These are phyloP conservation scores for Bombus sibiricus DNA, from an alignment of 1,140 invertebrate genomes.

Conservation along the genomic window DNA sequence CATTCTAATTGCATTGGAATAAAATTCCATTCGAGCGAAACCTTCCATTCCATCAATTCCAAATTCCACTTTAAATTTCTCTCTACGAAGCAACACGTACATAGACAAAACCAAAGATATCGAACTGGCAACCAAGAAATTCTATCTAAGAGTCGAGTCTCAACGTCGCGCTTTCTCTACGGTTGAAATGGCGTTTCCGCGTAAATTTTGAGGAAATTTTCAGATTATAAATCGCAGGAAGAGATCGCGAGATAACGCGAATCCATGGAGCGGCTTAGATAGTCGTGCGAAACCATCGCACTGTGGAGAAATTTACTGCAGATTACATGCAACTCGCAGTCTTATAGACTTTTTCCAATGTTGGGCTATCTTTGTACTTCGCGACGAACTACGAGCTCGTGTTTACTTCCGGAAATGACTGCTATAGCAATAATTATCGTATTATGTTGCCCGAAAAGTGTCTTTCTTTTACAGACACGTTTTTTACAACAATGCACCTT, in stretches of 20 bases:
- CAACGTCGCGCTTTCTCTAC: not conserved
- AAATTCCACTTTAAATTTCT: not conserved
- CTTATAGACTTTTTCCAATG: constrained; percentile 21
- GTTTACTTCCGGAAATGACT: not conserved
- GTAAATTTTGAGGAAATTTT: not conserved
- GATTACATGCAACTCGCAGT: constrained; percentile 33
- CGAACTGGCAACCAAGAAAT: not conserved
- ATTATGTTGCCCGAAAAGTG: too few species aligned
- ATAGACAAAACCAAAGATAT: not conserved
- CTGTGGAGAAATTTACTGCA: constrained; percentile 53
- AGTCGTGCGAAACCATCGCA: not conserved
- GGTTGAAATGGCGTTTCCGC: not conserved
- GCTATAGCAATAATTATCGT: not conserved
- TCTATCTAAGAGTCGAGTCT: not conserved
- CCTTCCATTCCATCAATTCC: too few species aligned
- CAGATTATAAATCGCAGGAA: constrained; percentile 39
- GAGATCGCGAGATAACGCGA: constrained; percentile 40
- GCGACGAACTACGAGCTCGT: not conserved
- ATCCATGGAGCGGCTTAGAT: constrained; percentile 24
- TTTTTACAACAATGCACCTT: too few species aligned
- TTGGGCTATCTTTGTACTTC: not conserved
- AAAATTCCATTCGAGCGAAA: too few species aligned
- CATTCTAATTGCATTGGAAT: too few species aligned
- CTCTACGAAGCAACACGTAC: not conserved
- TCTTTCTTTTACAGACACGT: too few species aligned